Base-by-base conservation (phyloP, 2,888 invertebrate species). In the Cheilosia grossa region DNA sequence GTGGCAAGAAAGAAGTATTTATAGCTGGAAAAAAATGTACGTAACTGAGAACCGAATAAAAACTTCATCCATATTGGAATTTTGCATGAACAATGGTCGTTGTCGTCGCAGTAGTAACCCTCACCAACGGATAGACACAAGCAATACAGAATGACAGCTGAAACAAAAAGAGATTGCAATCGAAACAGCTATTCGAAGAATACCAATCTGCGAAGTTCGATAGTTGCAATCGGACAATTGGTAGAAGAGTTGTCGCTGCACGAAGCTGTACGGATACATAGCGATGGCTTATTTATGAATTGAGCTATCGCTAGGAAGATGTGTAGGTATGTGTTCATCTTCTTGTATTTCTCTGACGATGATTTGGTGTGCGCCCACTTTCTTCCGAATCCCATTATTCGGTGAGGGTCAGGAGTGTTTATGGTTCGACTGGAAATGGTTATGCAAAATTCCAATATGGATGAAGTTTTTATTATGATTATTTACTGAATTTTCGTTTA, bases 271-370 rank as follows among this genome's bases (percentile, higher is more conserved):
- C 21, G 33, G 24, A 51, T 24, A 51, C 24, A 58, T 27, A 61
- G 49, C 59, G 70, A 70, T 70, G 70, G 80, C 83, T 83, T 80
- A 70, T 80, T 83, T 80, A 80, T 83, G 75, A 75, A 70, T 54
- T 59, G 70, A 75, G 53, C 47, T 53, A 64, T 79, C 33, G 47
- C 24, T 37, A 17, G 64, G 53, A 67, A 54, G 66, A 72, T 53
- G n/a, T 66, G 19, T 4, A 44, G 53, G 74, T 24, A 51, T 61
- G 3, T 0, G 9, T 30, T 30, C 0, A 30, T 30, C 72, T 40
- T 27, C 42, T 33, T 67, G 7, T 17, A 10, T 67, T 17, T 30
- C 1, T 54, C 13, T 4, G n/a, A 40, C 17, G 53, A 56, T 74
- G 54, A 37, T 53, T 67, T 49, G 19, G 21, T 19, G 61, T 49